Evolutionary conservation across 2,888 invertebrate species (phyloP), one percentile per base, ranked within the genome.

Genomic region (Synanthedon vespiformis): DNA sequence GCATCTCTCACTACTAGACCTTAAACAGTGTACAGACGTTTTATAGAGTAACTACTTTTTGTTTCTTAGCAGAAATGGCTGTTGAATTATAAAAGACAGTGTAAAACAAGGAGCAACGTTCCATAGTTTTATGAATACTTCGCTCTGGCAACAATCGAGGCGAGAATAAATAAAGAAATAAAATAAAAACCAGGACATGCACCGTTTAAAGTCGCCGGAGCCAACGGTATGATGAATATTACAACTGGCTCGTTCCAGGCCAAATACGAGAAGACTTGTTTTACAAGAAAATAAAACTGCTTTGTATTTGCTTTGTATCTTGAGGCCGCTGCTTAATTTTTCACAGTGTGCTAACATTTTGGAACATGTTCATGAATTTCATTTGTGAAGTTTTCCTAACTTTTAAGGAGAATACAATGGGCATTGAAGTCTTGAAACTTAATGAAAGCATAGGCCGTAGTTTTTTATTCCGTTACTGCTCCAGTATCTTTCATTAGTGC

Each of bases 141-240:
- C 66, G 65, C 71, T 70, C 78, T 82, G 81, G 75, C 82, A 82
- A 79, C 82, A 82, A 79, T 83, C 76, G 80, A 69, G 76, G 76
- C 74, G 73, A 67, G 72, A 70, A 75, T 77, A 77, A 79, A 80
- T 76, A 77, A 74, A 72, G 69, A 70, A 67, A 68, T 70, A 72
- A 65, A 71, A 67, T 64, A 67, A 64, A 67, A 71, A 69, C 58
- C 56, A 56, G 68, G 74, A 77, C 75, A 80, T 77, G 80, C 74
- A 72, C 73, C 76, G 77, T 79, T 84, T 82, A 79, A 79, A 78
- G 77, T 77, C 72, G 72, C 71, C 65, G 70, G 69, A 73, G 80
- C 79, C 76, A 77, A 72, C 74, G 69, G 65, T 67, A 80, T 82
- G 78, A 82, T 82, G 78, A 79, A 83, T 82, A 81, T 81, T 79